These are phyloP conservation scores for Cyclopterus lumpus DNA, from an alignment of 2,797 vertebrate species.

Conservation along the genomic window DNA sequence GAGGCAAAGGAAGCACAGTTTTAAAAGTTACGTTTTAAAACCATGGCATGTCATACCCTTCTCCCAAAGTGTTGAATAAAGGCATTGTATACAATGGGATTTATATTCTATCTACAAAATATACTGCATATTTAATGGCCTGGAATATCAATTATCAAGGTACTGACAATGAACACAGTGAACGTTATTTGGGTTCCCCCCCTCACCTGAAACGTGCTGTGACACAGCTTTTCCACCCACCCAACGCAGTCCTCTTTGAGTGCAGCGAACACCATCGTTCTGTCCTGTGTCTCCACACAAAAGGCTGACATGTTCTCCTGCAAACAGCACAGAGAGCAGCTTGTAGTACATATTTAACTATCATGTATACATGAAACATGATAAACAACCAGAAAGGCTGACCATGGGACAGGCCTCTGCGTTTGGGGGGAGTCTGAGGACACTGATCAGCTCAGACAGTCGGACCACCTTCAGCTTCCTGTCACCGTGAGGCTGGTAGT, in stretches of 20 bases:
- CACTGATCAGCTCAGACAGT: conserved; percentile 88
- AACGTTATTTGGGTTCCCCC: not conserved
- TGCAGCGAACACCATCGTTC: conserved; percentile 88
- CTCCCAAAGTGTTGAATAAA: not conserved
- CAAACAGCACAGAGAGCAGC: conserved; percentile 2
- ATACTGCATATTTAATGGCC: not conserved
- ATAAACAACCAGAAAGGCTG: not conserved
- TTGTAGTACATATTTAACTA: not conserved
- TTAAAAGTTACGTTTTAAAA: too few species aligned
- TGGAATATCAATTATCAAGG: not conserved
- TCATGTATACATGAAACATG: not conserved
- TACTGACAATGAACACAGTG: not conserved
- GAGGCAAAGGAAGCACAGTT: not conserved
- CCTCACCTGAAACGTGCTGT: conserved; percentile 88
- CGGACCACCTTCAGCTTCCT: conserved; percentile 87
- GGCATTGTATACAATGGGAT: not conserved
- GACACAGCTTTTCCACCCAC: conserved; percentile 90
- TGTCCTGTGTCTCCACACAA: conserved; percentile 88
- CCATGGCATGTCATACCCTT: not conserved
- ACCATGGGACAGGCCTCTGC: conserved; percentile 87
- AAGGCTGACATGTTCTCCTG: conserved; percentile 88
- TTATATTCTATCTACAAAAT: not conserved
- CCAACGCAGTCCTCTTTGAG: conserved; percentile 83
- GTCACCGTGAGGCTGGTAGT: conserved; percentile 69
- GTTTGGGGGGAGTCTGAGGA: conserved; percentile 82